These are phyloP conservation scores for Myotis pilosus DNA, from an alignment of 2,797 vertebrate species.

Conservation along the genomic window DNA sequence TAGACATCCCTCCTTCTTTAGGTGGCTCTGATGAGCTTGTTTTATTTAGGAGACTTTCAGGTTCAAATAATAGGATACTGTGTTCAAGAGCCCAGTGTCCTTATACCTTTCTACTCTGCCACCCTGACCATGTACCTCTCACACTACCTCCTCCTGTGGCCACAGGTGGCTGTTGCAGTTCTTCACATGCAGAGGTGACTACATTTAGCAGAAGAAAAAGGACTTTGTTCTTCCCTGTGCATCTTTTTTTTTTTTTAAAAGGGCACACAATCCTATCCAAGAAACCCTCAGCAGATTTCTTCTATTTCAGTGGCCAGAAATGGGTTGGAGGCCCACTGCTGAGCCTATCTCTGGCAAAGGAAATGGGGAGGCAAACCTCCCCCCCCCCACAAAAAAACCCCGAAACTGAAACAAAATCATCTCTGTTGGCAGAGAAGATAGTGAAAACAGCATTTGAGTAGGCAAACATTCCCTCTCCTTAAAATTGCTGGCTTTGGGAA, in stretches of 20 bases:
- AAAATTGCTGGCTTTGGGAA: conserved; percentile 15
- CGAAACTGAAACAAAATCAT: neutral
- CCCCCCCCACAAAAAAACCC: neutral
- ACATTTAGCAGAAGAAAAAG: neutral
- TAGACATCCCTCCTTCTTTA: neutral
- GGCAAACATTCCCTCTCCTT: neutral
- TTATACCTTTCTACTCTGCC: neutral
- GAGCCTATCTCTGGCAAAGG: neutral
- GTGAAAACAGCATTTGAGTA: neutral
- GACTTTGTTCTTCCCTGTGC: neutral
- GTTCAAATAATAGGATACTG: neutral
- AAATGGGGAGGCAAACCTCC: neutral
- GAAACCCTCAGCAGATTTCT: neutral
- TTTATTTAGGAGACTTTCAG: neutral
- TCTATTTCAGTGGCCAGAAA: neutral
- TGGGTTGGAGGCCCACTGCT: neutral
- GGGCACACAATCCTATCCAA: neutral
- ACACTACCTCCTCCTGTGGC: neutral
- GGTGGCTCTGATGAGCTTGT: neutral
- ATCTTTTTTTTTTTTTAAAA: neutral
- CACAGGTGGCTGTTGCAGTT: neutral
- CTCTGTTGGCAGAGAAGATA: neutral
- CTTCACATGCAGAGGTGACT: neutral
- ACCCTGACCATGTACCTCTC: neutral
- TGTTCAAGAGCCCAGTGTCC: neutral